phyloP scores from a whole-genome alignment of 2,888 invertebrate species.

The Drosophila prolongata region DNA sequence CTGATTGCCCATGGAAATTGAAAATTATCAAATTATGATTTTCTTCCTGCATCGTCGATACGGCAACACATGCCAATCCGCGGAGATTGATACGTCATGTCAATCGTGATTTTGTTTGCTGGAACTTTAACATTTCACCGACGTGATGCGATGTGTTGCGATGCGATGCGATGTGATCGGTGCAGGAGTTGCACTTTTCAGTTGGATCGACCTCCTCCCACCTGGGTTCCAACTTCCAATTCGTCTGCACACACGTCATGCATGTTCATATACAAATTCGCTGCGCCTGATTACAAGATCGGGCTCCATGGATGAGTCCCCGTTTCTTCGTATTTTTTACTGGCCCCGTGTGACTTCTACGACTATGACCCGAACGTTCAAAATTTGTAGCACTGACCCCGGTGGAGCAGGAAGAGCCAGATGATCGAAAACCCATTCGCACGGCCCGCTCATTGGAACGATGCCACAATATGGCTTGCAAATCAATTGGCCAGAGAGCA shows the following conservation, averaged over 20 bases:
- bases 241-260: conserved; percentile 78
- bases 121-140: conserved; percentile 81
- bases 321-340: background rate
- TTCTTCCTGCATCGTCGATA: conserved; percentile 63
- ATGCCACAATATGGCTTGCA: conserved; percentile 73
- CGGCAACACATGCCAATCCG: conserved; percentile 37
- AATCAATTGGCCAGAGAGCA: conserved; percentile 75
- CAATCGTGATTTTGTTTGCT: conserved; percentile 80
- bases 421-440: conserved; percentile 73
- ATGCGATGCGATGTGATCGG: conserved; percentile 50
- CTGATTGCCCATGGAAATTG: conserved; percentile 80
- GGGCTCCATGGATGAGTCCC: conserved; percentile 18
- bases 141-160: conserved; percentile 66
- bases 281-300: conserved; percentile 79
- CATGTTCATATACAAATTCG: conserved; percentile 81
- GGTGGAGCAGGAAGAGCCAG: conserved; percentile 48
- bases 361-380: conserved; percentile 79
- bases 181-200: conserved; percentile 13
- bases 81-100: conserved; percentile 71
- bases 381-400: conserved; percentile 80
- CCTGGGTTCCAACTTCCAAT: conserved; percentile 49
- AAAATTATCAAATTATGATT: conserved; percentile 79
- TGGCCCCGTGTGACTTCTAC: conserved; percentile 71
- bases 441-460: conserved; percentile 76
- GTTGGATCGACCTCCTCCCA: conserved; percentile 42